Percentiles rank a stretch among this genome's conserved stretches.
Conservation (phyloP, 1,140 invertebrate species). For the Lordiphosa mommai region DNA sequence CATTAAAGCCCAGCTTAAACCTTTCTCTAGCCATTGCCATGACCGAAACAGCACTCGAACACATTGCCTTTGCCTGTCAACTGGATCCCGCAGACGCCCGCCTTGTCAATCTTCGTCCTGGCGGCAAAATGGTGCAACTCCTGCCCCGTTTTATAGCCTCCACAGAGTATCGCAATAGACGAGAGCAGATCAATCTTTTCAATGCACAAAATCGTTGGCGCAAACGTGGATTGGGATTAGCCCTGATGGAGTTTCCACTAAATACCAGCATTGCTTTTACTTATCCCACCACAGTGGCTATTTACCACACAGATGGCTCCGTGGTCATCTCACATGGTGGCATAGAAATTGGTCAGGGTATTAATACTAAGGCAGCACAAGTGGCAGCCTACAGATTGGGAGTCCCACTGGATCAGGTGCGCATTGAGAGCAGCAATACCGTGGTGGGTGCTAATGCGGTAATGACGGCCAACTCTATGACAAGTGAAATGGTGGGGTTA, state of each 20-base stretch:
- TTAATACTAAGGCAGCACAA: slow-evolving; percentile 87
- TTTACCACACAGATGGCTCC: slow-evolving; percentile 85
- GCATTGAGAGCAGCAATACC: slow-evolving; percentile 84
- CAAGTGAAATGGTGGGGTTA: slow-evolving; percentile 85
- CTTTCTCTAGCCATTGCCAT: slow-evolving; percentile 82
- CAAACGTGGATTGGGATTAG: slow-evolving; percentile 83
- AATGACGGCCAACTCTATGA: slow-evolving; percentile 85
- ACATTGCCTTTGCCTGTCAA: slow-evolving; percentile 84
- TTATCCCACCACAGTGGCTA: slow-evolving; percentile 82
- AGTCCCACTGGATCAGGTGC: slow-evolving; percentile 85
- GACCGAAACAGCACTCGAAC: slow-evolving; percentile 90
- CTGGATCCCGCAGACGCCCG: slow-evolving; percentile 86
- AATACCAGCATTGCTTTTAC: slow-evolving; percentile 80
- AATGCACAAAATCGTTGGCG: slow-evolving; percentile 85
- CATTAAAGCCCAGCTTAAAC: too few relatives aligned
- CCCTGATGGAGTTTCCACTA: slow-evolving; percentile 82
- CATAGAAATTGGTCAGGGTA: slow-evolving; percentile 87
- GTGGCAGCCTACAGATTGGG: slow-evolving; percentile 87
- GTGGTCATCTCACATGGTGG: slow-evolving; percentile 85
- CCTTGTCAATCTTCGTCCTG: slow-evolving; percentile 82
- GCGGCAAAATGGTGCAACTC: slow-evolving; percentile 74
- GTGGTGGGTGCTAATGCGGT: slow-evolving; percentile 84
- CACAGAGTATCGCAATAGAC: slow-evolving; percentile 81
- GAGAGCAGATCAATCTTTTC: slow-evolving; percentile 81
- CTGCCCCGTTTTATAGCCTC: slow-evolving; percentile 46